Conservation (phyloP, 2,113 vertebrate species). For the Tylochromis polylepis region DNA sequence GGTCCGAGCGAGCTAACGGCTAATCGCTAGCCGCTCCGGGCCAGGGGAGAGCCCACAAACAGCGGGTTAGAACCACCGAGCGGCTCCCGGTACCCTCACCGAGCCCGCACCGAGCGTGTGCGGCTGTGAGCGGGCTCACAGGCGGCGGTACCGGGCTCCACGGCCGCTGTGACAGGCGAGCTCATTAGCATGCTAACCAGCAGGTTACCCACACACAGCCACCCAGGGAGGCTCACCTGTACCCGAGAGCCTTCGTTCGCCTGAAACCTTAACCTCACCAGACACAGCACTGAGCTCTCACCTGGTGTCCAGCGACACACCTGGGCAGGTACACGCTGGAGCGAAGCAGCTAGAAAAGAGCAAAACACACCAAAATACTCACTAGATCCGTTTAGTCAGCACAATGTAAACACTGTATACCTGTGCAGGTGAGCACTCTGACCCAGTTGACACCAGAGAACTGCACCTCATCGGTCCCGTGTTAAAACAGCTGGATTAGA, state of each 20-base stretch:
- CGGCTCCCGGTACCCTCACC: neutral
- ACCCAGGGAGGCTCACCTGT: neutral
- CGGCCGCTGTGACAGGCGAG: neutral
- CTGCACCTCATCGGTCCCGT: neutral
- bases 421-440: neutral
- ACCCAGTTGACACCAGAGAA: neutral
- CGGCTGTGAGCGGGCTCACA: neutral
- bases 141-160: neutral
- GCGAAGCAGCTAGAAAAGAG: neutral
- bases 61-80: neutral
- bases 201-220: neutral
- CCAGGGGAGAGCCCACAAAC: neutral
- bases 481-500: neutral
- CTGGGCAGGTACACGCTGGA: neutral
- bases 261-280: neutral
- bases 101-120: neutral
- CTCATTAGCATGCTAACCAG: neutral
- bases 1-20: slow-evolving; percentile 45
- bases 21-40: slow-evolving; percentile 16
- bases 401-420: neutral
- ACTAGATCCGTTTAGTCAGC: neutral
- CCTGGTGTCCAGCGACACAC: neutral
- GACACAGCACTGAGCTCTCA: neutral
- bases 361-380: neutral
- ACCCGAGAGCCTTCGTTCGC: too few relatives aligned